Percentiles rank a stretch among this genome's conserved stretches.
These are phyloP conservation scores for Prolemur simus DNA, from an alignment of 2,113 vertebrate species.

Conservation along the genomic window DNA sequence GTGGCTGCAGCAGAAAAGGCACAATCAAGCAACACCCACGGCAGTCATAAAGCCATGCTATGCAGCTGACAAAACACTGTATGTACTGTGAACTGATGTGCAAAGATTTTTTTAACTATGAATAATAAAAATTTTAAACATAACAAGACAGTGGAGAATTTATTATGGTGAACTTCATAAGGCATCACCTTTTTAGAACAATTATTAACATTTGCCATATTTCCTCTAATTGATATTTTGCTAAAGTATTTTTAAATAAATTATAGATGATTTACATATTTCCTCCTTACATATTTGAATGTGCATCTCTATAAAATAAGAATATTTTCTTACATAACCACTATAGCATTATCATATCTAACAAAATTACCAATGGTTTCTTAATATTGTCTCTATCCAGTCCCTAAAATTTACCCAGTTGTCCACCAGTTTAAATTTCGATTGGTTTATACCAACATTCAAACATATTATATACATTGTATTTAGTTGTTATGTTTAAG, in stretches of 20 bases:
- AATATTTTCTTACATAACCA: neutral
- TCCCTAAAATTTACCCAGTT: neutral
- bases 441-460: neutral
- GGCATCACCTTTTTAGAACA: neutral
- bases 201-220: neutral
- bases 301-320: slow-evolving; percentile 2
- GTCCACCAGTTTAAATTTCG: neutral
- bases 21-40: neutral
- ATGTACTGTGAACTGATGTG: neutral
- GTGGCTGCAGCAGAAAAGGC: neutral
- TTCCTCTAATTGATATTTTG: neutral
- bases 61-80: neutral
- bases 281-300: neutral
- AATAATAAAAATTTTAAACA: neutral
- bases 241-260: slow-evolving; percentile 20
- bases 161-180: neutral
- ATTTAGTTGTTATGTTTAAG: neutral
- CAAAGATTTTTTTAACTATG: neutral
- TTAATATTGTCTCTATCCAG: neutral
- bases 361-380: neutral
- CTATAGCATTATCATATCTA: neutral
- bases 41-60: neutral
- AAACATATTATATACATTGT: neutral
- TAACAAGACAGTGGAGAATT: neutral
- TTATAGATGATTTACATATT: neutral